phyloP scores from a whole-genome alignment of 2,888 invertebrate genomes.

The Chloroclysta siterata region DNA sequence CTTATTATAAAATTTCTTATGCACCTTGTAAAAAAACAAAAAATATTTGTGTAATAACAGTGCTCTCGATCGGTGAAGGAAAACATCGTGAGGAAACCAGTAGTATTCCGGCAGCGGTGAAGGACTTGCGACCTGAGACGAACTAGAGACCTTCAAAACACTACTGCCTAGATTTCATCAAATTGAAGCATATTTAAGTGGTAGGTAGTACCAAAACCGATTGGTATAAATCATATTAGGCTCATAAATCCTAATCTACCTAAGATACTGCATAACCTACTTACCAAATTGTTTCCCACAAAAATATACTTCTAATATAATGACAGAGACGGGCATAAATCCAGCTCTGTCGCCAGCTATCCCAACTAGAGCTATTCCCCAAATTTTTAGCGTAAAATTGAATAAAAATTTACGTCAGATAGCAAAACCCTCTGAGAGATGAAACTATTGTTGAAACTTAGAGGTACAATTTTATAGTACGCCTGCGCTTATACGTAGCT shows the following conservation, averaged over 20 bases:
- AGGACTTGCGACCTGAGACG: no score
- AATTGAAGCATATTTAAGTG: no score
- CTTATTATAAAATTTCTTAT: no score
- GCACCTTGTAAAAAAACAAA: no score
- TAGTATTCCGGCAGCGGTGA: no score
- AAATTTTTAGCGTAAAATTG: conserved; percentile 20
- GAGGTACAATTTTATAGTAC: conserved; percentile 6
- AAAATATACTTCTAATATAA: conserved; percentile 1
- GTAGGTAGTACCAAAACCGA: background rate
- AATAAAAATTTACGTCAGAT: conserved; percentile 30
- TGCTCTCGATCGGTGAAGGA: no score
- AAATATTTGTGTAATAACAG: no score
- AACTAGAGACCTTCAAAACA: no score
- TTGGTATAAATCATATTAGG: background rate
- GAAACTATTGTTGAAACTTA: conserved; percentile 20
- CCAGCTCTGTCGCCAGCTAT: conserved; percentile 9
- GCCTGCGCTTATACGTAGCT: no score
- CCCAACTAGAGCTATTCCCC: conserved; percentile 8
- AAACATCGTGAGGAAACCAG: no score
- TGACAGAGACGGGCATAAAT: conserved; percentile 12
- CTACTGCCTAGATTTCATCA: no score
- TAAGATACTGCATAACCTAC: background rate
- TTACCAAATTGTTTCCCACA: background rate
- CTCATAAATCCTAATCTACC: background rate
- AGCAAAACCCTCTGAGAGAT: conserved; percentile 17